phyloP scores from a whole-genome alignment of 1,140 invertebrate species.

The Teleopsis dalmanni region DNA sequence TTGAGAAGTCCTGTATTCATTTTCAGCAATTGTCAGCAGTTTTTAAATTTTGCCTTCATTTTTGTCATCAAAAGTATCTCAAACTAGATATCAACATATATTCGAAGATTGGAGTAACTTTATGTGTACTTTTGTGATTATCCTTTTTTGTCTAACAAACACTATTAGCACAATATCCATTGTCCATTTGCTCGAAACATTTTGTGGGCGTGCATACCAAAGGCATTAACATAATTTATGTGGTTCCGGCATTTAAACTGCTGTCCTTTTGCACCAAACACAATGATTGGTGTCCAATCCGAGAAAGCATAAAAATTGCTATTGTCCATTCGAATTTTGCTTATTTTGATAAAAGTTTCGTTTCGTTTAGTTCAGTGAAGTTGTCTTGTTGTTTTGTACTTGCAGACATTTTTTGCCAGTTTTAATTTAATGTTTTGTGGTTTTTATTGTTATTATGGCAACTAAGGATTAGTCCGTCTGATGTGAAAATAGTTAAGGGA shows the following conservation, averaged over 20 bases:
- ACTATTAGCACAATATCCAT: no score
- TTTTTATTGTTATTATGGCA: conserved; percentile 43
- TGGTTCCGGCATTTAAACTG: conserved; percentile 25
- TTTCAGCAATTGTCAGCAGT: no score
- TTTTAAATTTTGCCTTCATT: no score
- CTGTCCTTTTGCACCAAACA: not conserved
- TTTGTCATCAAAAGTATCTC: no score
- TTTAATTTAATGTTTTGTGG: conserved; percentile 21
- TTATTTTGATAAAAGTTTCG: conserved; percentile 39
- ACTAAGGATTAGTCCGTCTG: conserved; percentile 16
- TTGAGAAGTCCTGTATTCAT: no score
- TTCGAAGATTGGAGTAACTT: no score
- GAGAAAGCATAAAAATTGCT: not conserved
- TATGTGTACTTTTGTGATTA: conserved; percentile 42
- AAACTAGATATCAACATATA: no score
- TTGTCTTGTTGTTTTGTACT: conserved; percentile 1
- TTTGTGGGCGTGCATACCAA: conserved; percentile 35
- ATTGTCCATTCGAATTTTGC: conserved; percentile 25
- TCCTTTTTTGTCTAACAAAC: conserved; percentile 5
- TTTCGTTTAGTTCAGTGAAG: no score
- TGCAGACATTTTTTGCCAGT: no score
- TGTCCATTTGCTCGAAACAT: conserved; percentile 15
- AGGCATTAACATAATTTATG: conserved; percentile 44
- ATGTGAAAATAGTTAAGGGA: conserved; percentile 34
- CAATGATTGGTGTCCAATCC: not conserved